Evolutionary conservation across 2,113 vertebrate genomes (phyloP).

Genomic region (Xiphorhynchus elegans): DNA sequence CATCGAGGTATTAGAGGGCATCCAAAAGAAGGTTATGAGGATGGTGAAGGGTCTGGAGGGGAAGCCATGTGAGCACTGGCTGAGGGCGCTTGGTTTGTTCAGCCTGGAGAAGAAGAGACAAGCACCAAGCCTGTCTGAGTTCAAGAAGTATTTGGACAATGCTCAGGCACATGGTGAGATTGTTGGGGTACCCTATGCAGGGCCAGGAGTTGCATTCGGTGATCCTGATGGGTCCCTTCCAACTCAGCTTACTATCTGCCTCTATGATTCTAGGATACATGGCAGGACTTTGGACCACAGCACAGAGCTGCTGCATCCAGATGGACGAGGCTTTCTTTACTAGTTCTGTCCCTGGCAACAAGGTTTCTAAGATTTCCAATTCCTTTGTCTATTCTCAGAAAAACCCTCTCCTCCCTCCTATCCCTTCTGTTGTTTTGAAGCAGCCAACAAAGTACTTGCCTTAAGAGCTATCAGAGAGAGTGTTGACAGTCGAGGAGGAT

Average conservation of each 20-base stretch:
- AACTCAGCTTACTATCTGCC: not conserved
- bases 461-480: not conserved
- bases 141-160: not conserved
- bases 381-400: not conserved
- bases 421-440: not conserved
- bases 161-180: not conserved
- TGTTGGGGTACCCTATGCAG: not conserved
- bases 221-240: not conserved
- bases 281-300: conserved; percentile 38
- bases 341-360: not conserved
- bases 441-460: not conserved
- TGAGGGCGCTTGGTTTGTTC: not conserved
- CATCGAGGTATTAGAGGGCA: not conserved
- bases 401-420: not conserved
- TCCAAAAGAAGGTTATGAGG: not conserved
- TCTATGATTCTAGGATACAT: not conserved
- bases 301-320: not conserved
- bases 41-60: not conserved
- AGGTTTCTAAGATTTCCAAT: not conserved
- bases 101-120: not conserved
- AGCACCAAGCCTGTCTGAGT: not conserved
- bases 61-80: not conserved
- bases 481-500: not conserved
- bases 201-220: not conserved
- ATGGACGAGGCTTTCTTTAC: not conserved